Evolutionary conservation across 1,140 invertebrate genomes (phyloP), one percentile per base, ranked within the genome.

Genomic region (Coboldia fuscipes): DNA sequence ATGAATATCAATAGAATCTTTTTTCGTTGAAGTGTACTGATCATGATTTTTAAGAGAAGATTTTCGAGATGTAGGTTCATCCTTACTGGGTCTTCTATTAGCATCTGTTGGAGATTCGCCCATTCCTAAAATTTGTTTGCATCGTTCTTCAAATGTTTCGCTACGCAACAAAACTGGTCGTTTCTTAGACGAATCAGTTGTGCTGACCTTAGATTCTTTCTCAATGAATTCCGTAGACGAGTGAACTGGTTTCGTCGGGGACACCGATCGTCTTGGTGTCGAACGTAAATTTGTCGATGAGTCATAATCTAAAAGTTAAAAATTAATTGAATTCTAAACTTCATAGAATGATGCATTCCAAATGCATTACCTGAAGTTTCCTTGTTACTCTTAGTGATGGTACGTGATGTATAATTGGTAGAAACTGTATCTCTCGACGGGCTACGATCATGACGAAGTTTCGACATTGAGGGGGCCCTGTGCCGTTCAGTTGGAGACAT

Each of bases 101-200:
- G n/a, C n/a, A 24, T 24, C 23, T 24, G 23, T 24, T n/a, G 23
- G 23, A 24, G 7, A 24, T 8, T 24, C 23, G 23, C n/a, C 57
- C 51, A 72, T 68, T 5, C 70, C 70, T 23, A 73, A 46, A 37
- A 73, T 70, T 42, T 71, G 63, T 19, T 64, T 54, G 41, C 69
- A 72, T n/a, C 69, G 56, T 50, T 72, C 69, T 52, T 72, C 70
- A 35, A 72, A 73, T n/a, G 70, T 72, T 48, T 73, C 69, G 24
- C 66, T 64, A 42, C 69, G 60, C 39, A 57, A 57, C 30, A 65
- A 51, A 19, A 58, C 59, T 16, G 55, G 56, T 39, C 57, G 61
- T 15, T 44, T 19, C 46, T 55, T 57, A 4, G 42, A 23, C 12
- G 36, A 43, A 15, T 48, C 18, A 6, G 20, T 43, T 46, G 33